A percentile compares a stretch with the other conserved stretches of the same genome.
These are phyloP conservation scores for Drosophila siamana DNA, from an alignment of 2,888 invertebrate species.

Conservation along the genomic window DNA sequence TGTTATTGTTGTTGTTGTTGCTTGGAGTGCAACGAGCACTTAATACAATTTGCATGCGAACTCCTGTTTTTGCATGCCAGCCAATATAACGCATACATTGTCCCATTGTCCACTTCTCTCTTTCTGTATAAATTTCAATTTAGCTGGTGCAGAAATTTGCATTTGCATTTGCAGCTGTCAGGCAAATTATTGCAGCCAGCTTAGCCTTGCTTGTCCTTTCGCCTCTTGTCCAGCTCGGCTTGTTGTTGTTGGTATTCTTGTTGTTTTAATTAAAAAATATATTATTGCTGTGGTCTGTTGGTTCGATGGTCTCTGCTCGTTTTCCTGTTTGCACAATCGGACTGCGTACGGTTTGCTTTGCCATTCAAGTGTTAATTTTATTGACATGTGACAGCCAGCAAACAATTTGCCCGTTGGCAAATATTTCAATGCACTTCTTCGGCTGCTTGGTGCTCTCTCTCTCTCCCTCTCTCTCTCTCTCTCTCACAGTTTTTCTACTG, in stretches of 20 bases:
- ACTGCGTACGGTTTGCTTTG: constrained; percentile 37
- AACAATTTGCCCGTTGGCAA: constrained; percentile 64
- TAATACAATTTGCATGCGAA: constrained; percentile 73
- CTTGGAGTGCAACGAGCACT: constrained; percentile 46
- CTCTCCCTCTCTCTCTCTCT: too few relatives aligned
- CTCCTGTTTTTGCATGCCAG: constrained; percentile 22
- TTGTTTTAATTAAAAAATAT: constrained; percentile 73
- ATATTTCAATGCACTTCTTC: constrained; percentile 58
- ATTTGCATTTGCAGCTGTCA: constrained; percentile 75
- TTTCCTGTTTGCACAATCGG: constrained; percentile 1
- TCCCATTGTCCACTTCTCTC: constrained; percentile 22
- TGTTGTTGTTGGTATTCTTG: constrained; percentile 47
- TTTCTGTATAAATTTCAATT: constrained; percentile 72
- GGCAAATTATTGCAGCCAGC: constrained; percentile 73
- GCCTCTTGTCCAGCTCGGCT: constrained; percentile 31
- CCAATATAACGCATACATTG: constrained; percentile 43
- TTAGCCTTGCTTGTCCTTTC: constrained; percentile 44
- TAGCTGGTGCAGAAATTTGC: constrained; percentile 65
- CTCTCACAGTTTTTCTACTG: too few relatives aligned
- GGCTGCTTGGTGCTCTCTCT: background rate
- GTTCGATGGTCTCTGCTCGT: constrained; percentile 19
- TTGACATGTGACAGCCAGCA: constrained; percentile 77
- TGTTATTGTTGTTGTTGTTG: constrained; percentile 9
- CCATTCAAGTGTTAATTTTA: constrained; percentile 77
- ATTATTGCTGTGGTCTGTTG: constrained; percentile 40